A percentile compares a stretch with the other conserved stretches of the same genome.
These are phyloP conservation scores for Heliconius sara DNA, from an alignment of 2,888 invertebrate species.

Conservation along the genomic window DNA sequence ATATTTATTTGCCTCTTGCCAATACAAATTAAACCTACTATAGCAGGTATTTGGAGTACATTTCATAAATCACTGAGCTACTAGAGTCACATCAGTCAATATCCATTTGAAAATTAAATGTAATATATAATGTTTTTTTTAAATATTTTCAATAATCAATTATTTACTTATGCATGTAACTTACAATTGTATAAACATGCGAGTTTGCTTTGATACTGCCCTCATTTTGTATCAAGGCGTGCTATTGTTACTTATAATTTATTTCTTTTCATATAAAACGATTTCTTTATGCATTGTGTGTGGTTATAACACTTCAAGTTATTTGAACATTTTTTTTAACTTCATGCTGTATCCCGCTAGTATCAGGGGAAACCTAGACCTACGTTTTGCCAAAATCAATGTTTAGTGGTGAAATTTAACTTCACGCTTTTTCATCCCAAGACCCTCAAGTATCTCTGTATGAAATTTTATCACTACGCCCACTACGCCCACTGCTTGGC, in stretches of 20 bases:
- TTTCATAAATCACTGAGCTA: too few species aligned
- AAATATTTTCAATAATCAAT: slow-evolving; percentile 51
- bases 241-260: slow-evolving; percentile 52
- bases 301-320: slow-evolving; percentile 29
- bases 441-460: too few species aligned
- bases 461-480: too few species aligned
- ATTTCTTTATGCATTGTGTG: slow-evolving; percentile 22
- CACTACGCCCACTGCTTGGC: too few species aligned
- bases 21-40: too few species aligned
- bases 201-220: slow-evolving; percentile 43
- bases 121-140: neutral
- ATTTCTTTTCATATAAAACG: slow-evolving; percentile 31
- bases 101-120: too few species aligned
- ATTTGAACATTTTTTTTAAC: too few species aligned
- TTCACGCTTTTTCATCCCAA: too few species aligned
- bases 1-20: too few species aligned
- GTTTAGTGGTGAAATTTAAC: neutral
- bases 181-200: slow-evolving; percentile 62
- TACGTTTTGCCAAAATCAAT: neutral
- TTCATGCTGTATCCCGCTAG: too few species aligned
- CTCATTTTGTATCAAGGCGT: slow-evolving; percentile 54
- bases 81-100: too few species aligned
- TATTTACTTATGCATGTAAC: slow-evolving; percentile 47
- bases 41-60: too few species aligned
- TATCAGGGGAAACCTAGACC: neutral